Base-by-base conservation (phyloP, 1,140 invertebrate species). In the Orussus abietinus region DNA sequence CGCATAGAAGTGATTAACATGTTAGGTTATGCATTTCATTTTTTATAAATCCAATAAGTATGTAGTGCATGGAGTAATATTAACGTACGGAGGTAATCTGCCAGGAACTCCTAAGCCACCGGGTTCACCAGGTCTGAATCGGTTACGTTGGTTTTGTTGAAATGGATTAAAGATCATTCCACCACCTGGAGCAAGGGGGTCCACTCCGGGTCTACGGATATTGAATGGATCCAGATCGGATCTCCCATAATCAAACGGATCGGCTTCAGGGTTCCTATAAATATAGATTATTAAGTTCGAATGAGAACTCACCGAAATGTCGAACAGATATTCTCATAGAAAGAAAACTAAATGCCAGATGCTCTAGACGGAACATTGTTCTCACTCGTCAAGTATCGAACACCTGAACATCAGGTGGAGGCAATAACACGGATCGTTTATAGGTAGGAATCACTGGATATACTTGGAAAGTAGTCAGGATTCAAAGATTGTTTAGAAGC, bases 211-310 rank as follows among this genome's bases (percentile, higher is more conserved):
- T 35, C 73, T 65, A 19, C 48, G 38, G 42, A 71, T 57, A 46
- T 75, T 79, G 32, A 90, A 79, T 1, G 88, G 88, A 74, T 90
- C 79, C 51, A 91, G 70, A 68, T 91, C 88, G 35, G 78, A 73
- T 19, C 79, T 66, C 1, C 86, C 87, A 37, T 86, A 60, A 42
- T 75, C 75, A 14, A 65, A 41, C 3, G 73, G 75, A 56, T 76
- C 68, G 30, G 33, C 50, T 13, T 33, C 13, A 2, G 45, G 48
- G 20, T 28, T 11, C 50, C 55, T 60, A 35, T 13, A 38, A 40
- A 17, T 33, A 21, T 12, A 19, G 22, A 25, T 25, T 25, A 25
- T 25, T n/a, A 35, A 25, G 7, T 10, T 5, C n/a, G n/a, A n/a
- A n/a, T n/a, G n/a, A n/a, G n/a, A n/a, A n/a, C n/a, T n/a, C n/a